Evolutionary conservation across 2,113 vertebrate species (phyloP).

Genomic region (Eulacestoma nigropectus): DNA sequence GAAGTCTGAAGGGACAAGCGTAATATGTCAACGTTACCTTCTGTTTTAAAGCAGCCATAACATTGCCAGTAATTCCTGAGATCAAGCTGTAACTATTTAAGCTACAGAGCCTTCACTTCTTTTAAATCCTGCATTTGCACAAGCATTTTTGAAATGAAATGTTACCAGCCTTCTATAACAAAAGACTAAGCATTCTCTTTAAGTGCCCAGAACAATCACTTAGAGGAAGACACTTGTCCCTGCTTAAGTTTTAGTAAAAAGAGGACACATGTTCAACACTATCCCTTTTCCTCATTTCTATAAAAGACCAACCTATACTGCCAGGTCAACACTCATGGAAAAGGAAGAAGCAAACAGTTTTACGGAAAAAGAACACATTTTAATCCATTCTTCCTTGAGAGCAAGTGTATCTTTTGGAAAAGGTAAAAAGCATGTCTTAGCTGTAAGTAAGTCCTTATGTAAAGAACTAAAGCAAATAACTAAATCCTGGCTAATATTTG

Average conservation of each 20-base stretch:
- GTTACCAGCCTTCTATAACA: neutral
- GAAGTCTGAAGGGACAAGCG: neutral
- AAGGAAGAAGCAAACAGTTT: neutral
- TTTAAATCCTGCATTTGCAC: neutral
- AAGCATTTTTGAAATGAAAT: neutral
- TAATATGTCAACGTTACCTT: neutral
- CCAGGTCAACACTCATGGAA: neutral
- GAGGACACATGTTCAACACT: neutral
- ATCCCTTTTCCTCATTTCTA: neutral
- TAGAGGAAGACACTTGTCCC: neutral
- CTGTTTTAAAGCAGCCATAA: neutral
- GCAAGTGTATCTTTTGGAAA: constrained; percentile 9
- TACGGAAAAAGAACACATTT: constrained; percentile 26
- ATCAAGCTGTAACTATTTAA: neutral
- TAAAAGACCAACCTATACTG: neutral
- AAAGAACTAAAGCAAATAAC: constrained; percentile 31
- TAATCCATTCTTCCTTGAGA: constrained; percentile 32
- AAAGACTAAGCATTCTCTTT: neutral
- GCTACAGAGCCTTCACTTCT: neutral
- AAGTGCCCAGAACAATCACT: neutral
- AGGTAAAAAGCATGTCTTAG: neutral
- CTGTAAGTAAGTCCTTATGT: constrained; percentile 31
- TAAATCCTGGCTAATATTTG: constrained; percentile 44
- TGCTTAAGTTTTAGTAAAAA: neutral
- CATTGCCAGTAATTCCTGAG: neutral